Conservation (phyloP, 2,888 invertebrate species). For the Scaptomyza cyrtandrae region DNA sequence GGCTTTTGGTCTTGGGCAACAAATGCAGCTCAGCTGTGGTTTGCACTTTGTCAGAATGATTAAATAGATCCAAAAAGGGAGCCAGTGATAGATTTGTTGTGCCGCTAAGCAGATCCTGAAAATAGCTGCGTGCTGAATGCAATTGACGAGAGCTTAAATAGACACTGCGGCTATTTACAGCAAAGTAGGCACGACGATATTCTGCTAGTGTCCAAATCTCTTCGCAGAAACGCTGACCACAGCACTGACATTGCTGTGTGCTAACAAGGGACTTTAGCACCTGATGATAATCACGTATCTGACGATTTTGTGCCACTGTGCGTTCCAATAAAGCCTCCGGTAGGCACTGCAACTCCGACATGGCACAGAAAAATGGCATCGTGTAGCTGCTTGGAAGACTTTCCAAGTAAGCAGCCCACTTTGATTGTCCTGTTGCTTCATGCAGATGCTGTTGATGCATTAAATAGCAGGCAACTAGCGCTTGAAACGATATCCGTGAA, state of each 20-base stretch:
- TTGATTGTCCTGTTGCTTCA: conserved; percentile 82
- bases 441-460: conserved; percentile 87
- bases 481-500: conserved; percentile 87
- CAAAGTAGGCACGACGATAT: conserved; percentile 93
- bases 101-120: conserved; percentile 85
- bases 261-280: conserved; percentile 53
- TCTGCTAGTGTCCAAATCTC: conserved; percentile 86
- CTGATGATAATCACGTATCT: conserved; percentile 82
- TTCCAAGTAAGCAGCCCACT: conserved; percentile 88
- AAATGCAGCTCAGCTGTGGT: conserved; percentile 85
- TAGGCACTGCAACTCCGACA: conserved; percentile 86
- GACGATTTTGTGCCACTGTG: conserved; percentile 86
- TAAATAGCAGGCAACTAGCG: conserved; percentile 90
- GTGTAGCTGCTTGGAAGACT: conserved; percentile 89
- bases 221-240: conserved; percentile 84
- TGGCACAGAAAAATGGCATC: conserved; percentile 89
- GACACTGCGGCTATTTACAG: conserved; percentile 94
- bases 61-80: conserved; percentile 95
- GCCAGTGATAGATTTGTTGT: conserved; percentile 90
- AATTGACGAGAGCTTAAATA: conserved; percentile 87
- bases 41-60: conserved; percentile 89
- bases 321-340: conserved; percentile 86
- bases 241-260: conserved; percentile 74
- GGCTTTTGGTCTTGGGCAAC: not conserved
- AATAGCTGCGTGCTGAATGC: conserved; percentile 81